Percentiles rank a stretch among this genome's conserved stretches.
These are phyloP conservation scores for Hirundichthys speculiger DNA, from an alignment of 2,113 vertebrate species.

Conservation along the genomic window DNA sequence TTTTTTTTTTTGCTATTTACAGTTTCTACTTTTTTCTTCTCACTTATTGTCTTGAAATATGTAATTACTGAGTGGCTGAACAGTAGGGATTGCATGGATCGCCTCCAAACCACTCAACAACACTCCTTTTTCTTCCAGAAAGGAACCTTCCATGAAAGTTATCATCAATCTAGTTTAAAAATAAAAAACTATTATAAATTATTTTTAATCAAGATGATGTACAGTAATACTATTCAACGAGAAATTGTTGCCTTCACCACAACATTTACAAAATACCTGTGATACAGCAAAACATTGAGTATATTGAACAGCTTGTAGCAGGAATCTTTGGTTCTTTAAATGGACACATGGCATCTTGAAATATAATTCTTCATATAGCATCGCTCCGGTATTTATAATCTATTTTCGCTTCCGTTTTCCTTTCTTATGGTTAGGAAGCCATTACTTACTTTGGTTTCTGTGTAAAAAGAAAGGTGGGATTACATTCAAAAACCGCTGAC, in stretches of 20 bases:
- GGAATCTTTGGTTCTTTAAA: constrained; percentile 31
- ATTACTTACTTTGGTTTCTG: constrained; percentile 15
- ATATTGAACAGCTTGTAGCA: constrained; percentile 18
- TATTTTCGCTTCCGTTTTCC: constrained; percentile 21
- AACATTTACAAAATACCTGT: constrained; percentile 17
- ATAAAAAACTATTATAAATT: no score
- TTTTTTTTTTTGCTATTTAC: neutral
- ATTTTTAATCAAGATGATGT: no score
- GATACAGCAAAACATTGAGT: constrained; percentile 25
- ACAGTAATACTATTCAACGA: no score
- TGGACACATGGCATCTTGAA: constrained; percentile 19
- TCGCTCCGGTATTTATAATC: constrained; percentile 1
- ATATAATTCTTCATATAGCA: constrained; percentile 16
- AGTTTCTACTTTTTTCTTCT: neutral
- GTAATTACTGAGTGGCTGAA: neutral
- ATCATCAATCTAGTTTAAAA: no score
- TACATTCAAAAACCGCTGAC: constrained; percentile 63
- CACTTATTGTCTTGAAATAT: neutral
- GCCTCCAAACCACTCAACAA: neutral
- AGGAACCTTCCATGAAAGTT: no score
- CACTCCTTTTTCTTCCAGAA: no score
- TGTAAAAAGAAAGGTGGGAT: constrained; percentile 54
- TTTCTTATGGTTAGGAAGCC: constrained; percentile 36
- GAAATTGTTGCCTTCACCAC: neutral
- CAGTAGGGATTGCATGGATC: no score